A percentile compares a stretch with the other conserved stretches of the same genome.
Evolutionary conservation across 2,113 vertebrate genomes (phyloP).

Genomic region (Oncorhynchus keta): DNA sequence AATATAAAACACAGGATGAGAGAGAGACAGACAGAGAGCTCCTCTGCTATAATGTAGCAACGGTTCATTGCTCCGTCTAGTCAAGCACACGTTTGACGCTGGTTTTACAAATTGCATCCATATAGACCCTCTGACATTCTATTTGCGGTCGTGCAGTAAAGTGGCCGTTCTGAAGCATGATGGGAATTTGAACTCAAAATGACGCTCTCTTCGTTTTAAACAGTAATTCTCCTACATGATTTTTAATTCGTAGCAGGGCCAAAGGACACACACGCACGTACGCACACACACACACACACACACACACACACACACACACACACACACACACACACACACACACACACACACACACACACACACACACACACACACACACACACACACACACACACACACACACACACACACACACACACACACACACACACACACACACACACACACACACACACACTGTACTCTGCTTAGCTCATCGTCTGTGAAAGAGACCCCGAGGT

Average conservation of each 20-base stretch:
- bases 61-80: constrained; percentile 61
- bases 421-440: too few relatives aligned
- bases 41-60: constrained; percentile 43
- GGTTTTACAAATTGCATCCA: constrained; percentile 65
- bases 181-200: constrained; percentile 49
- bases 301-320: too few relatives aligned
- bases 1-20: constrained; percentile 32
- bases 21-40: constrained; percentile 28
- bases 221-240: neutral
- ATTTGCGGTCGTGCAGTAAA: constrained; percentile 59
- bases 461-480: neutral
- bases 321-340: too few relatives aligned
- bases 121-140: constrained; percentile 58
- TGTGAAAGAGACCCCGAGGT: neutral
- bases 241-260: neutral
- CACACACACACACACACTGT: too few relatives aligned
- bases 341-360: too few relatives aligned
- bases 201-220: constrained; percentile 30
- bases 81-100: constrained; percentile 56
- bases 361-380: too few relatives aligned
- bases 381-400: too few relatives aligned
- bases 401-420: too few relatives aligned
- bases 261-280: too few relatives aligned
- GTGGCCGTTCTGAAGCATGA: constrained; percentile 44
- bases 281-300: too few relatives aligned